Conservation (phyloP, 1,140 invertebrate genomes). For the Delia radicum region DNA sequence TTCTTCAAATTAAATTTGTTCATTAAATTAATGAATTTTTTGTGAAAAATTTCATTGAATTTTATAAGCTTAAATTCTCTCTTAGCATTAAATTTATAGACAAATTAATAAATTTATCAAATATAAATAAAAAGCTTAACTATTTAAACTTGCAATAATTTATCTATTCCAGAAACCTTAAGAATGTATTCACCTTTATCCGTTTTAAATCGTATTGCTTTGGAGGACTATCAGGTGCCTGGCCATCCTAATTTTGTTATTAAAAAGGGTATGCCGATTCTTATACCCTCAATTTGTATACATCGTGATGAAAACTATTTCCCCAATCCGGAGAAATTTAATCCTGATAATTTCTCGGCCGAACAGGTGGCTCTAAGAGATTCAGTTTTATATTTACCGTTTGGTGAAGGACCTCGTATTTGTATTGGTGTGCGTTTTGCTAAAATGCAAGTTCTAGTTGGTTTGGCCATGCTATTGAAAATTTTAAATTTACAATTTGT, state of each 20-base stretch:
- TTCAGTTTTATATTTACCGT: conserved; percentile 58
- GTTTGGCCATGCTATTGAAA: conserved; percentile 45
- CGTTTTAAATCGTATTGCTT: conserved; percentile 55
- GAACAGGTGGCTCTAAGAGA: conserved; percentile 51
- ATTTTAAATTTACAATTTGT: conserved; percentile 36
- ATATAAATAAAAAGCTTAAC: neutral
- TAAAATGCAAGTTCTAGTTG: conserved; percentile 49
- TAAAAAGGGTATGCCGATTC: conserved; percentile 49
- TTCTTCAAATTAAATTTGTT: too few relatives aligned
- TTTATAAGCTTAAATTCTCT: too few relatives aligned
- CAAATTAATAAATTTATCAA: too few relatives aligned
- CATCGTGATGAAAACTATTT: conserved; percentile 61
- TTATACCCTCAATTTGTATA: conserved; percentile 61
- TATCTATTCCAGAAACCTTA: conserved; percentile 41
- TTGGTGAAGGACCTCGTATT: conserved; percentile 59
- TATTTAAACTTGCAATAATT: neutral
- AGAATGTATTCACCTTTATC: conserved; percentile 52
- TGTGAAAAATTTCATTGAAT: neutral
- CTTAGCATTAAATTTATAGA: too few relatives aligned
- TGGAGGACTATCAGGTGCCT: conserved; percentile 54
- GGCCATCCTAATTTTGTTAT: conserved; percentile 48
- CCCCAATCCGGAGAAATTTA: conserved; percentile 60
- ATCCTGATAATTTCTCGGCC: conserved; percentile 61
- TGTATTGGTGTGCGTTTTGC: conserved; percentile 57
- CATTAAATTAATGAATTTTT: too few relatives aligned